Evolutionary conservation across 2,797 vertebrate species (phyloP).

Genomic region (Diplodus puntazzo): DNA sequence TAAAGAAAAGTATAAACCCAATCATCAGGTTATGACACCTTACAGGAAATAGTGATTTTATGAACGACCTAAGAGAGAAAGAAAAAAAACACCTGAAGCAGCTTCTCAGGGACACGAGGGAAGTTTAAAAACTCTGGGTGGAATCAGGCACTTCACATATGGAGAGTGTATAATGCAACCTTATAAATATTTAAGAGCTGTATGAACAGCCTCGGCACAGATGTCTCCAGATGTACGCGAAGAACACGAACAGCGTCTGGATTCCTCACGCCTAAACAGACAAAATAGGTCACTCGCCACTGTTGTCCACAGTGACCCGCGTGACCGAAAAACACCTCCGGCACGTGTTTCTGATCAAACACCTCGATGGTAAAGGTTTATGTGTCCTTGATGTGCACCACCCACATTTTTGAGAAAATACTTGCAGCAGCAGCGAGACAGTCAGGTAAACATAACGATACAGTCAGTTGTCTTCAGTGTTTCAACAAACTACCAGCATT

Average conservation of each 20-base stretch:
- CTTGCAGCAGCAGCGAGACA: neutral
- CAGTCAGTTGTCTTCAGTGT: neutral
- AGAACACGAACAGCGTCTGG: neutral
- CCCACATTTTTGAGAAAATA: neutral
- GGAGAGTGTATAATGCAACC: neutral
- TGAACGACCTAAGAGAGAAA: neutral
- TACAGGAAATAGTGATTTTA: neutral
- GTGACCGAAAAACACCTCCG: neutral
- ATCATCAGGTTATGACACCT: neutral
- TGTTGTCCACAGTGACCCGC: slow-evolving; percentile 9
- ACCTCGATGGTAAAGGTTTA: neutral
- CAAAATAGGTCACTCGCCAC: slow-evolving; percentile 4
- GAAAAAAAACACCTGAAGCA: neutral
- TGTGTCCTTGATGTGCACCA: neutral
- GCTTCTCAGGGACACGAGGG: too few relatives aligned
- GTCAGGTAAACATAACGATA: neutral
- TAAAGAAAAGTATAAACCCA: neutral
- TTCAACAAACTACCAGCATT: neutral
- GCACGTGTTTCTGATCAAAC: neutral
- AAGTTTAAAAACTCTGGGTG: neutral
- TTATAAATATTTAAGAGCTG: slow-evolving; percentile 38
- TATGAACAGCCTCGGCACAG: slow-evolving; percentile 26
- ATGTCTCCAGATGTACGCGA: slow-evolving; percentile 8
- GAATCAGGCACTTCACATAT: slow-evolving; percentile 2
- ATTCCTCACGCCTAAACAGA: slow-evolving; percentile 9